Evolutionary conservation across 2,113 vertebrate species (phyloP), one percentile per base, ranked within the genome.

Genomic region (Crypturellus undulatus): DNA sequence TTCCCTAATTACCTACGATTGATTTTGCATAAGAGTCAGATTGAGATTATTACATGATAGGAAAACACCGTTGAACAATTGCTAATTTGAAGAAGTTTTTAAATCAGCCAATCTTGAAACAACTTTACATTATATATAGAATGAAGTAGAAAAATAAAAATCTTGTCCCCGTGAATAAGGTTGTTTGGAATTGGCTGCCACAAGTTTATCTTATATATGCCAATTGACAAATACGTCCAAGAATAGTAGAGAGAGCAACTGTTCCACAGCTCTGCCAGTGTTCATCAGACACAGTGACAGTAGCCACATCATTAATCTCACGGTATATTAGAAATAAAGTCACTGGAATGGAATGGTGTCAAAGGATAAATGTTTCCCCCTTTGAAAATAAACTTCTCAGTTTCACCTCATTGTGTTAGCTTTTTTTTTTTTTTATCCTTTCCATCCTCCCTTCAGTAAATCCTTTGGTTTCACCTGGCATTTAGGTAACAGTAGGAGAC

Each of bases 261-360:
- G 96, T 93, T 96, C 79, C 82, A 47, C 58, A 89, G 92, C 87
- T 97, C 92, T 97, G 96, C 92, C 96, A 96, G 93, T 96, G 94
- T 95, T 96, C 89, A 56, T 97, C 96, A 95, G 81, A 81, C 91
- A 58, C 82, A 56, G 36, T 96, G 96, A 96, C 94, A 96, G 92
- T 94, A 96, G 92, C 95, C 89, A 96, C 95, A 92, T 96, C 93
- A 94, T 96, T 96, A 97, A 96, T 97, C 95, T 93, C 87, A 89
- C 28, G 58, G 93, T 95, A 91, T 95, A 96, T 93, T 96, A 93
- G 96, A 96, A 96, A 95, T 97, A 96, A 96, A 96, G 91, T 96
- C 94, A 96, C 83, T 32, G 78, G 89, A 96, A 97, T 96, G 95
- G 94, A 93, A 97, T 96, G 94, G 91, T 96, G 94, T 97, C 91